phyloP scores from a whole-genome alignment of 2,113 vertebrate species.

The Caranx melampygus region DNA sequence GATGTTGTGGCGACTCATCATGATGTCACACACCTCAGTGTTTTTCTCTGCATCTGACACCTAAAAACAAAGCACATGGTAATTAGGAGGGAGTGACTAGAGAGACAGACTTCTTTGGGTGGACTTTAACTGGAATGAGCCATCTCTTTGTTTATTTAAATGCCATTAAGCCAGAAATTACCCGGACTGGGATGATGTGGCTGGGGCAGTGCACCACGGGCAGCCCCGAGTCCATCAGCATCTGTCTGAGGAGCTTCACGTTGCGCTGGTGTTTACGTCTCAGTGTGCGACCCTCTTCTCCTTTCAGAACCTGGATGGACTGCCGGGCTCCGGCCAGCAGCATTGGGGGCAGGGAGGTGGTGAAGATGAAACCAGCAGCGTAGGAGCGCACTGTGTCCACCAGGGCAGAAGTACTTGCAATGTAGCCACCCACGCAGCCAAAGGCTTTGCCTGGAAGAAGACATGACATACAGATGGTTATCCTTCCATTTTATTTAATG shows the following conservation, averaged over 20 bases:
- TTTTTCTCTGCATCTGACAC: conserved; percentile 96
- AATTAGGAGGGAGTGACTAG: not conserved
- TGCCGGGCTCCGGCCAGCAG: conserved; percentile 91
- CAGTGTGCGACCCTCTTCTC: conserved; percentile 87
- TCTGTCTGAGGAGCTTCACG: conserved; percentile 95
- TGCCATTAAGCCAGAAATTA: conserved; percentile 69
- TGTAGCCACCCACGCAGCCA: conserved; percentile 97
- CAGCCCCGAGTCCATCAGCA: conserved; percentile 96
- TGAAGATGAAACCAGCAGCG: conserved; percentile 97
- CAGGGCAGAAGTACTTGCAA: conserved; percentile 90
- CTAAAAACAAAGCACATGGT: conserved; percentile 66
- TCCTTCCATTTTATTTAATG: not conserved
- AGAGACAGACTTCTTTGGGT: no score
- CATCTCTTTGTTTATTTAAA: not conserved
- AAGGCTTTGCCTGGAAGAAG: conserved; percentile 91
- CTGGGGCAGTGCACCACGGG: conserved; percentile 97
- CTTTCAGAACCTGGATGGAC: conserved; percentile 91
- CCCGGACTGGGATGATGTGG: conserved; percentile 96
- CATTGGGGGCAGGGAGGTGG: conserved; percentile 97
- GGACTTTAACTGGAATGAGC: not conserved
- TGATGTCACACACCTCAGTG: conserved; percentile 91
- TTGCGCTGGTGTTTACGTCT: conserved; percentile 95
- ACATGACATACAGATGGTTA: not conserved
- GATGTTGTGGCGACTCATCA: conserved; percentile 95
- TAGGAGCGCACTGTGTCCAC: conserved; percentile 95